A percentile compares a stretch with the other conserved stretches of the same genome.
phyloP scores from a whole-genome alignment of 2,888 invertebrate species.

The Rhodophaea formosa region DNA sequence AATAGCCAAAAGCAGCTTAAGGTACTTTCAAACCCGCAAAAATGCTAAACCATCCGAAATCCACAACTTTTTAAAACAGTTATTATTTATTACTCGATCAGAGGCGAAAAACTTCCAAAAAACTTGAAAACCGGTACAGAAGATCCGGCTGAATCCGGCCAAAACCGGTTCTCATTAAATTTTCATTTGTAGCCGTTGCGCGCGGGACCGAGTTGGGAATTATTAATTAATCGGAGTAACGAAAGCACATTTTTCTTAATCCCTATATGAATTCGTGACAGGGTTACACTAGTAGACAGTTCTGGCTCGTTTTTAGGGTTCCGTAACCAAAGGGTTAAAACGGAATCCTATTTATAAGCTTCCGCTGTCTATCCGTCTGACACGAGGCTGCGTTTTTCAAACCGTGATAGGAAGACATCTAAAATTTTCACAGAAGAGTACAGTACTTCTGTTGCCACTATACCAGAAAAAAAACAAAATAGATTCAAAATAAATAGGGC shows the following conservation, averaged over 20 bases:
- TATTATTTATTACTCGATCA: background rate
- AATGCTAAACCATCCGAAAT: background rate
- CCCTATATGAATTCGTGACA: slow-evolving; percentile 23
- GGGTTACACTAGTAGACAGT: background rate
- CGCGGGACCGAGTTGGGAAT: slow-evolving; percentile 44
- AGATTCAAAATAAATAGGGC: no score
- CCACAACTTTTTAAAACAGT: background rate
- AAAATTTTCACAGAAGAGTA: no score
- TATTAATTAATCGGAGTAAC: slow-evolving; percentile 56
- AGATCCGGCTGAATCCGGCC: slow-evolving; percentile 29
- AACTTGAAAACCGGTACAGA: slow-evolving; percentile 30
- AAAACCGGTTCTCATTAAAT: slow-evolving; percentile 50
- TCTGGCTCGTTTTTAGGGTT: background rate
- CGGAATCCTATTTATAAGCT: no score
- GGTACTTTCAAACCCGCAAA: background rate
- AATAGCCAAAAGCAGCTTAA: background rate
- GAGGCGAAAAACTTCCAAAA: background rate
- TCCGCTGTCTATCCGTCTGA: no score
- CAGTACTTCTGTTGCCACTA: no score
- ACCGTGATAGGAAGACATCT: no score
- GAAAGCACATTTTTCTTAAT: slow-evolving; percentile 49
- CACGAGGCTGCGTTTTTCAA: no score
- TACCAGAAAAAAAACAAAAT: no score
- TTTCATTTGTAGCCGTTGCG: slow-evolving; percentile 41
- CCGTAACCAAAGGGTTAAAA: no score